Conservation (phyloP, 23 tunicate species). For the Diplosoma virens region DNA sequence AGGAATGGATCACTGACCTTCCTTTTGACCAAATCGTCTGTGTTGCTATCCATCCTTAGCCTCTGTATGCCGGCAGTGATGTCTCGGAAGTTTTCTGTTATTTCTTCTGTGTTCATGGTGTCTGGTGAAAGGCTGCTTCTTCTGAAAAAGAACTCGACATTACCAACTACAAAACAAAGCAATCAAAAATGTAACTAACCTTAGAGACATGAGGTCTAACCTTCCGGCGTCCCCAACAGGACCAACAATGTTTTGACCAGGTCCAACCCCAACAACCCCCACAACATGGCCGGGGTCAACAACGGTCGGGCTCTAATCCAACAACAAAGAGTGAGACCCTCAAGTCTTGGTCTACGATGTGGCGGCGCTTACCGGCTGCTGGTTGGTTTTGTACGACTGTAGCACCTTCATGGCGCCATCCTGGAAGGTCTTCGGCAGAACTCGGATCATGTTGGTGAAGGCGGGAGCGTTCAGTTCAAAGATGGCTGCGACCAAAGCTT, state of each 20-base stretch:
- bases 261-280: conserved; percentile 68
- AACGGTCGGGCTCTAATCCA: background rate
- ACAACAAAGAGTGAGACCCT: too few relatives aligned
- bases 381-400: conserved; percentile 32
- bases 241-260: conserved; percentile 50
- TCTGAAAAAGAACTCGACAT: too few relatives aligned
- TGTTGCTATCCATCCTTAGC: conserved; percentile 78
- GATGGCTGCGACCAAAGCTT: conserved; percentile 54
- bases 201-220: conserved; percentile 61
- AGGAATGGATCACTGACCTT: too few relatives aligned
- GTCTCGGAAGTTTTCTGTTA: conserved; percentile 73
- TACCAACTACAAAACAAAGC: too few relatives aligned
- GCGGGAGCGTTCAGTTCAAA: conserved; percentile 77
- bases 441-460: conserved; percentile 70
- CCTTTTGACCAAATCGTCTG: conserved; percentile 39
- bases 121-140: too few relatives aligned
- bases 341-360: background rate
- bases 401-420: conserved; percentile 95
- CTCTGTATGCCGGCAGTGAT: conserved; percentile 81
- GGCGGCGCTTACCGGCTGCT: background rate
- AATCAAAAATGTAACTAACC: conserved; percentile 34
- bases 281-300: conserved; percentile 59
- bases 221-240: conserved; percentile 72
- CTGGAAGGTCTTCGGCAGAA: conserved; percentile 85
- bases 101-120: conserved; percentile 35